A percentile compares a stretch with the other conserved stretches of the same genome.
phyloP scores from a whole-genome alignment of 2,113 vertebrate genomes.

The Dipodomys merriami region DNA sequence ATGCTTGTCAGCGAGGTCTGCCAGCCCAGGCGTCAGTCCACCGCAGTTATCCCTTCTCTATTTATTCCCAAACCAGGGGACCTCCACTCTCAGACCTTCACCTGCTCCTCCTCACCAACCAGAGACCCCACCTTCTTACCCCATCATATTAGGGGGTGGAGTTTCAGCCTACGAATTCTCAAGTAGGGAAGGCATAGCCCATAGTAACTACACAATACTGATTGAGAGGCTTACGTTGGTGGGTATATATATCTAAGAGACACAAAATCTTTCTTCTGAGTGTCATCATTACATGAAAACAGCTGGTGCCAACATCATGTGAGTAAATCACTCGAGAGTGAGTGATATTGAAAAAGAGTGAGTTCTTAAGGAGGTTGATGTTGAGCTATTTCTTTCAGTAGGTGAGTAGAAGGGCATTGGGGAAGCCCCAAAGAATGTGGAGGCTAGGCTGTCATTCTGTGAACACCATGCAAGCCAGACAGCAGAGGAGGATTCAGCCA shows the following conservation, averaged over 20 bases:
- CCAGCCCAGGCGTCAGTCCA: not conserved
- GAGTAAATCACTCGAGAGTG: not conserved
- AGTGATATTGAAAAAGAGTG: not conserved
- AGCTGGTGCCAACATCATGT: too few relatives aligned
- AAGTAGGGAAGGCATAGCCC: not conserved
- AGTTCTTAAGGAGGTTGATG: not conserved
- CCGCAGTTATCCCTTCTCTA: not conserved
- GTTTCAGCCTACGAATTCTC: not conserved
- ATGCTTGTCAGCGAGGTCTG: not conserved
- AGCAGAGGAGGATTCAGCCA: not conserved
- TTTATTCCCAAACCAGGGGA: not conserved
- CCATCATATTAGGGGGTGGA: not conserved
- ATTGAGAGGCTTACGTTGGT: not conserved
- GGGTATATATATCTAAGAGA: not conserved
- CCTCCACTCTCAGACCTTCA: not conserved
- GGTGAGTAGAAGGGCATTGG: not conserved
- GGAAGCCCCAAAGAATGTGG: rapidly evolving
- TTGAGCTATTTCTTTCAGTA: not conserved
- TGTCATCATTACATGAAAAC: not conserved
- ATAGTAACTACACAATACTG: not conserved
- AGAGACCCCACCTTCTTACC: not conserved
- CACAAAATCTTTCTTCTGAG: not conserved
- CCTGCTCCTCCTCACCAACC: not conserved
- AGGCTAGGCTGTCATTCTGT: too few relatives aligned
- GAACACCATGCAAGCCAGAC: too few relatives aligned